These are phyloP conservation scores for Aradophagus sp. DNA, from an alignment of 1,140 invertebrate genomes.

Conservation along the genomic window DNA sequence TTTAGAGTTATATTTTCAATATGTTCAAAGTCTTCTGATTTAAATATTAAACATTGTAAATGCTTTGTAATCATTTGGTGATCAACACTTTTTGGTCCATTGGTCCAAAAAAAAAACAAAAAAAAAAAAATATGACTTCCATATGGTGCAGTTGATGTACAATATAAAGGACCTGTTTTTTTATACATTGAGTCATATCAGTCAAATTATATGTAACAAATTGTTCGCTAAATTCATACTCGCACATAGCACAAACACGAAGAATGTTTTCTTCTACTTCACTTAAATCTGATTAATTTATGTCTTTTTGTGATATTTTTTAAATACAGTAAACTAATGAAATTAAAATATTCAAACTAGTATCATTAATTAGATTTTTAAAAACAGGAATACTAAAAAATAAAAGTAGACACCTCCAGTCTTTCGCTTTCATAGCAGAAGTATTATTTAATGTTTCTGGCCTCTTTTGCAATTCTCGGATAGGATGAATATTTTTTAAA, in stretches of 20 bases:
- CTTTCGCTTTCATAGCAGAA: slow-evolving; percentile 26
- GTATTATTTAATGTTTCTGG: slow-evolving; percentile 11
- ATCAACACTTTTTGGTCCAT: slow-evolving; percentile 36
- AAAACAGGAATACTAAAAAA: slow-evolving; percentile 23
- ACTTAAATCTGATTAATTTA: slow-evolving; percentile 20
- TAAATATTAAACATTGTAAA: slow-evolving; percentile 17
- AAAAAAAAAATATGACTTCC: slow-evolving; percentile 35
- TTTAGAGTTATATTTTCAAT: not conserved
- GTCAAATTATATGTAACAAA: slow-evolving; percentile 39
- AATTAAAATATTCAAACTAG: slow-evolving; percentile 8
- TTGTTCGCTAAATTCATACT: slow-evolving; percentile 28
- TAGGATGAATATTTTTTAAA: slow-evolving; percentile 10
- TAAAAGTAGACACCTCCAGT: slow-evolving; percentile 19
- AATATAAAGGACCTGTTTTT: slow-evolving; percentile 38
- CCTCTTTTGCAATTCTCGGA: slow-evolving; percentile 17
- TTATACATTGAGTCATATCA: slow-evolving; percentile 20
- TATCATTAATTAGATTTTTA: slow-evolving; percentile 18
- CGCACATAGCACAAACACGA: slow-evolving; percentile 26
- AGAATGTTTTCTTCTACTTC: slow-evolving; percentile 34
- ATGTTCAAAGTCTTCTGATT: not conserved
- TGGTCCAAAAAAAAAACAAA: slow-evolving; percentile 24
- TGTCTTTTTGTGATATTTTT: slow-evolving; percentile 10
- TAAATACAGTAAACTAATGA: slow-evolving; percentile 36
- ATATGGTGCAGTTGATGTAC: slow-evolving; percentile 36
- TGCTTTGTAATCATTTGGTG: slow-evolving; percentile 36